Base-by-base conservation (phyloP, 1,140 invertebrate species). In the Zaprionus taronus region DNA sequence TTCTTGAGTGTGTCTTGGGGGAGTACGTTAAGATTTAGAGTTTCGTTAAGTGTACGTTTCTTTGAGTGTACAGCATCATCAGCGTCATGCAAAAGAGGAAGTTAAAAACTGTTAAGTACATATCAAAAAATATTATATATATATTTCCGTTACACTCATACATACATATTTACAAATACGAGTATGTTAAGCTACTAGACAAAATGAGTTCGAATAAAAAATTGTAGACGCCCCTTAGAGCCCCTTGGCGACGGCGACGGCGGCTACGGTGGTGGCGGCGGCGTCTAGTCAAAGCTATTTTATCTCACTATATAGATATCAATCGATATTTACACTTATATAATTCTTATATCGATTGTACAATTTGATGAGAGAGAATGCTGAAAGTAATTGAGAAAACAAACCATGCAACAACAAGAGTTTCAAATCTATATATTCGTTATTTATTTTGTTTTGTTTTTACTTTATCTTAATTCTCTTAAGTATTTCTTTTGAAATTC, bases 21-120 rank as follows among this genome's bases (percentile, higher is more conserved):
- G 41, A 2, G 15, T 44, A 44, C 15, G 41, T 65, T 62, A 34
- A 2, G 44, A 22, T 55, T 60, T 31, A 26, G 31, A 47, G 17
- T 62, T 68, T 55, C 56, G 17, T 56, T 51, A 34, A 34, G 31
- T 11, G 24, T 26, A 26, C 24, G 24, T 26, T 26, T 34, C 31
- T 34, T 34, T 7, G 31, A 34, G 31, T 34, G 31, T 34, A 34
- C 9, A 34, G 31, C 31, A 34, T 34, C 31, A 11, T 56, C 64
- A 71, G 80, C 74, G 77, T 81, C 83, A 86, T 85, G 71, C 80
- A 82, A 85, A 84, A 81, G 77, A 85, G 69, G 75, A 74, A 77
- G 79, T 68, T 74, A 80, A 86, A 86, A 86, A 86, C 80, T 80
- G 53, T 87, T 83, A 77, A 83, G 77, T 86, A 87, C 80, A 83